Evolutionary conservation across 2,113 vertebrate species (phyloP).

Genomic region (Eurypyga helias): DNA sequence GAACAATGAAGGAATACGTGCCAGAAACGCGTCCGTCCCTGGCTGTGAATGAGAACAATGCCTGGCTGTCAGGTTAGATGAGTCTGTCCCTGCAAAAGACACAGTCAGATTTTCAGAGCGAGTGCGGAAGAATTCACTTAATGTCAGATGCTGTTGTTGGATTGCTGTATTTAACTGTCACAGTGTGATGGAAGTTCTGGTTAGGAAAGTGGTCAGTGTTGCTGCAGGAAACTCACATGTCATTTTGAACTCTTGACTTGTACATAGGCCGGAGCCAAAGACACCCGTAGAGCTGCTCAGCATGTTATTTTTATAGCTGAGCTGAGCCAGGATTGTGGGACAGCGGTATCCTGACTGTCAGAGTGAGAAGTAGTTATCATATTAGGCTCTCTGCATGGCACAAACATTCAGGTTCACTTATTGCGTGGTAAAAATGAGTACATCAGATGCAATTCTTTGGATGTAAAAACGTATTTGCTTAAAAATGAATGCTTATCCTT

Average conservation of each 20-base stretch:
- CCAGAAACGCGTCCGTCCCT: background rate
- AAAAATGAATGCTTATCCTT: background rate
- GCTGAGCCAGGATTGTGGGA: conserved; percentile 52
- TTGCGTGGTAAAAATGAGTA: background rate
- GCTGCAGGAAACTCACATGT: conserved; percentile 54
- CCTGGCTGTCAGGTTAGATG: conserved; percentile 58
- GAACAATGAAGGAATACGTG: conserved; percentile 7
- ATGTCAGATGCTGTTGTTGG: conserved; percentile 41
- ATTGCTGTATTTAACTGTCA: conserved; percentile 54
- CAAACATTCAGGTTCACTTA: background rate
- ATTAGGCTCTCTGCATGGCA: conserved; percentile 56
- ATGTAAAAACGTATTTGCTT: background rate
- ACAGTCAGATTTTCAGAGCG: conserved; percentile 4
- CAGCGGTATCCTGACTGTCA: conserved; percentile 33
- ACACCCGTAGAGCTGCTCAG: conserved; percentile 44
- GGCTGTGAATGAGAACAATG: conserved; percentile 40
- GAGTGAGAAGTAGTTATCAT: conserved; percentile 61
- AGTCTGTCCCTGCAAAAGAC: background rate
- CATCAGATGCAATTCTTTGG: background rate
- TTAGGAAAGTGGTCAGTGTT: conserved; percentile 50
- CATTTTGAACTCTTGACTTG: conserved; percentile 64
- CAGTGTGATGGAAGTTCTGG: conserved; percentile 54
- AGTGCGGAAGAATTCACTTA: conserved; percentile 8
- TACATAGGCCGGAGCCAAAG: background rate
- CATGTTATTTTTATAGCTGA: conserved; percentile 17